Evolutionary conservation across 1,140 invertebrate genomes (phyloP).

Genomic region (Papilio polytes): DNA sequence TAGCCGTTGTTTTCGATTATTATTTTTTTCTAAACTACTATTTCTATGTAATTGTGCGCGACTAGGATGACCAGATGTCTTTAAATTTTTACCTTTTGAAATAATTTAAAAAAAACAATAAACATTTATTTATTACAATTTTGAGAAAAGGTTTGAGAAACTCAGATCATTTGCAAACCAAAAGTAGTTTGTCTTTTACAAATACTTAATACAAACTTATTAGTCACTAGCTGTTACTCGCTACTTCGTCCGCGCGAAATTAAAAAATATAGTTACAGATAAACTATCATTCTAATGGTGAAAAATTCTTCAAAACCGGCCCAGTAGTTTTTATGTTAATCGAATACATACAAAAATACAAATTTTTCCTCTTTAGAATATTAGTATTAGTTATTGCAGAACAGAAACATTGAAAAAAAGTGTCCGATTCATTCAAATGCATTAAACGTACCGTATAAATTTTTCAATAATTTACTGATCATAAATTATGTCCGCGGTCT

Average conservation of each 20-base stretch:
- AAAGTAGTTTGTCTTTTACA: not conserved
- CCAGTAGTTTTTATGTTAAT: too few relatives aligned
- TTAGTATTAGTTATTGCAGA: not conserved
- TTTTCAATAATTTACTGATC: constrained; percentile 61
- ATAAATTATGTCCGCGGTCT: constrained; percentile 71
- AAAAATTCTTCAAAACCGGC: too few relatives aligned
- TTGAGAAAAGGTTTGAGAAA: not conserved
- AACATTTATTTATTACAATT: too few relatives aligned
- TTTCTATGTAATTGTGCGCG: not conserved
- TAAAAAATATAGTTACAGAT: too few relatives aligned
- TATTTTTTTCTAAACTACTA: not conserved
- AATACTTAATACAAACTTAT: not conserved
- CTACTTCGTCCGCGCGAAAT: too few relatives aligned
- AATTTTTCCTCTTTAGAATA: too few relatives aligned
- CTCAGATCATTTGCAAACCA: not conserved
- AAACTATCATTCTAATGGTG: too few relatives aligned
- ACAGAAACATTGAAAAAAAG: not conserved
- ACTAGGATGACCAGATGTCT: not conserved
- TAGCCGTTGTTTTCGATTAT: not conserved
- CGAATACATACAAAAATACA: too few relatives aligned
- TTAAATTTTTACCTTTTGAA: not conserved
- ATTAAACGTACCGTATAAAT: not conserved
- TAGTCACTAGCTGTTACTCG: too few relatives aligned
- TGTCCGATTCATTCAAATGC: not conserved
- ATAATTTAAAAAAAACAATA: not conserved